Base-by-base conservation (phyloP, 2,797 vertebrate species). In the Argya squamiceps region DNA sequence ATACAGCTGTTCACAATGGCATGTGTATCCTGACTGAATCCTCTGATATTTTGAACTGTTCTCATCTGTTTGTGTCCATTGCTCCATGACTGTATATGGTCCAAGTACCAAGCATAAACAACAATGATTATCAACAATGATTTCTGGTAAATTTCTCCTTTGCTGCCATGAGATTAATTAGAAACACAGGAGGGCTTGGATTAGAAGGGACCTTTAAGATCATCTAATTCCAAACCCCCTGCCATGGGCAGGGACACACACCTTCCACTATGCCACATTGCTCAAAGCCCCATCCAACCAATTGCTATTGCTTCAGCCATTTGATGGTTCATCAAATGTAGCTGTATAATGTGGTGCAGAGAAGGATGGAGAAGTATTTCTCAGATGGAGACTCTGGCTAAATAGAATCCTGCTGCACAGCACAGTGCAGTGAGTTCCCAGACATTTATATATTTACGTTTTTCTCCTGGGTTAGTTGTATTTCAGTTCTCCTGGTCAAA, bases 401-500 rank as follows among this genome's bases (percentile, higher is more conserved):
- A 80, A 55, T 59, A 73, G 78, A 89, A 81, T 67, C 36, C 22
- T 71, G 64, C 27, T 79, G 77, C 56, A 69, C 44, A 91, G 44
- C 58, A 55, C 18, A 83, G 39, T 59, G 85, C 65, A 41, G 39
- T 95, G 68, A 71, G 34, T 50, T 89, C 15, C 47, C 59, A 86
- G 59, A 29, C 68, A 53, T 64, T 91, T 67, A 81, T 70, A 16
- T 75, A 78, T 85, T 70, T 95, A 30, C 0, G 0, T 84, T 94
- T 85, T 41, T 96, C 41, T 89, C 75, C 79, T 79, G 84, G 29
- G 20, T 87, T 92, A 62, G 19, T 85, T 65, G 81, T 91, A 30
- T 87, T 96, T 96, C 88, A 65, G 76, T 93, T 95, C 95, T 73
- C 26, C 29, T 77, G 55, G 63, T 89, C 77, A 95, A 73, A 88